phyloP scores from a whole-genome alignment of 2,888 invertebrate genomes.

The Orchesella flavescens region DNA sequence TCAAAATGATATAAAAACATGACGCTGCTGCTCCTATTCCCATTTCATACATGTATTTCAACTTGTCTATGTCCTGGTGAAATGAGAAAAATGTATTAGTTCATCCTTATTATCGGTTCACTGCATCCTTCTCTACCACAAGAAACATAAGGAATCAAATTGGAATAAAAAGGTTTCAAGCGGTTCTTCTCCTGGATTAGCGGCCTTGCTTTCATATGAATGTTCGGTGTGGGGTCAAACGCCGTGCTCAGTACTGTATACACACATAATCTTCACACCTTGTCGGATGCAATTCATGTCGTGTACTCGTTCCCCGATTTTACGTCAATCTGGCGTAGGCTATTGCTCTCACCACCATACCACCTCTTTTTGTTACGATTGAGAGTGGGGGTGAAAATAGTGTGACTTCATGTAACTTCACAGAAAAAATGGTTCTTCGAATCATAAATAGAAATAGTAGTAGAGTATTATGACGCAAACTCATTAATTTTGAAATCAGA shows the following conservation, averaged over 20 bases:
- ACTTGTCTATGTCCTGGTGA: neutral
- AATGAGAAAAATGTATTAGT: neutral
- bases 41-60: neutral
- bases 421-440: too few species aligned
- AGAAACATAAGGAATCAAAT: neutral
- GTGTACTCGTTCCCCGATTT: too few species aligned
- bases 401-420: too few species aligned
- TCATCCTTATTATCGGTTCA: neutral
- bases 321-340: neutral
- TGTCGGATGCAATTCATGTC: too few species aligned
- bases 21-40: neutral
- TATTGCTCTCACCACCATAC: neutral
- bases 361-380: neutral
- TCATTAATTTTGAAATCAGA: too few species aligned
- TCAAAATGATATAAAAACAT: neutral
- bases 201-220: too few species aligned
- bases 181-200: neutral
- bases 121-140: neutral
- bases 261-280: too few species aligned
- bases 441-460: too few species aligned
- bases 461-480: too few species aligned
- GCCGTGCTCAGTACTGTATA: too few species aligned
- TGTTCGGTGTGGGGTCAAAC: too few species aligned
- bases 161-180: neutral
- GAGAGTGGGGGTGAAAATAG: too few species aligned